Evolutionary conservation across 1,140 invertebrate genomes (phyloP), one percentile per base, ranked within the genome.

Genomic region (Carcinoscorpius rotundicauda): DNA sequence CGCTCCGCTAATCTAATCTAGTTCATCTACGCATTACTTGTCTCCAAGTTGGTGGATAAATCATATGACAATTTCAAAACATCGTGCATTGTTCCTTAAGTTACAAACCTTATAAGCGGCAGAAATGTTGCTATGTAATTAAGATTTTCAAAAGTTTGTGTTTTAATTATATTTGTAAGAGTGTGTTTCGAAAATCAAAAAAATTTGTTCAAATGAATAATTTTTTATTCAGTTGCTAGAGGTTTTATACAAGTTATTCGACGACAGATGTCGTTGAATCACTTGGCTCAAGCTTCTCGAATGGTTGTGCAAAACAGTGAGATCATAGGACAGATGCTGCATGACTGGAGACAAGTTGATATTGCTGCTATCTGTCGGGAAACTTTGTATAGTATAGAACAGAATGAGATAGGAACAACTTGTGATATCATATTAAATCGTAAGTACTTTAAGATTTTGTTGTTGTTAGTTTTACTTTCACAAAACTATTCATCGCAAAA

Each of bases 211-310:
- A 29, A 29, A 29, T 29, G 29, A 29, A 29, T 29, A 29, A 29
- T 29, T 29, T 29, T 29, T 29, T 29, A 29, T 29, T 29, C 29
- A 82, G 78, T 75, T 77, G 70, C 76, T 69, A 68, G 77, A 75
- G 65, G 78, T 58, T 80, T 85, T 72, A 78, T 80, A 48, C 80
- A 82, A 69, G 81, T 82, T 57, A 71, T 85, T 51, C 72, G 81
- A 4, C 75, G 83, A 51, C 82, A 83, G 73, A 83, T 82, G 9
- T 82, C 81, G 4, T 72, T 85, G 4, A 83, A 83, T 69, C 83
- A 85, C 72, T 72, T 85, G 71, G 81, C 82, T 52, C 82, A 83
- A 72, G 81, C 84, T 52, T 80, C 81, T 5, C 72, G 81, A 29
- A 80, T 81, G 67, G 81, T 84, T 10, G 74, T 85, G 6, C 78